Conservation (phyloP, 2,113 vertebrate species). For the Oncorhynchus tshawytscha region DNA sequence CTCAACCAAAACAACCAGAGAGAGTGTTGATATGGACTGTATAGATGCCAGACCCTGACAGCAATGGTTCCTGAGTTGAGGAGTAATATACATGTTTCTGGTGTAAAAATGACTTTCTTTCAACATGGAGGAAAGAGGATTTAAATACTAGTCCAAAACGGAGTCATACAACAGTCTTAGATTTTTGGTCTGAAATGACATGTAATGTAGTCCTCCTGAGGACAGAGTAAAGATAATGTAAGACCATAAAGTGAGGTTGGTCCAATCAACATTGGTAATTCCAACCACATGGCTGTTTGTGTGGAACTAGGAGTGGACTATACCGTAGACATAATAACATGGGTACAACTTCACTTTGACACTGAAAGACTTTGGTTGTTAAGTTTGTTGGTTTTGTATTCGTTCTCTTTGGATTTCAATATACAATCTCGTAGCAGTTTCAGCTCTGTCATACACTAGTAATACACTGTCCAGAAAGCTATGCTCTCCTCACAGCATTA, state of each 20-base stretch:
- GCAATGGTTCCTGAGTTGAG: conserved; percentile 17
- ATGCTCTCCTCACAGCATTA: conserved; percentile 21
- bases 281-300: background rate
- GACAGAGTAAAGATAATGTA: conserved; percentile 44
- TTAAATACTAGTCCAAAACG: too few relatives aligned
- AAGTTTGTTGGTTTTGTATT: conserved; percentile 42
- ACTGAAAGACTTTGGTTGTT: conserved; percentile 60
- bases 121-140: too few relatives aligned
- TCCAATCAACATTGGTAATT: background rate
- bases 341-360: background rate
- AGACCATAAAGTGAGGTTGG: conserved; percentile 62
- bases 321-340: background rate
- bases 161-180: too few relatives aligned
- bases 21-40: conserved; percentile 67
- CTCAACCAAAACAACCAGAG: conserved; percentile 8
- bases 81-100: too few relatives aligned
- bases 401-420: conserved; percentile 59
- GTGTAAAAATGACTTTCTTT: too few relatives aligned
- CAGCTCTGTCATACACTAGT: conserved; percentile 13
- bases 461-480: conserved; percentile 46
- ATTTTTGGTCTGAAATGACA: background rate
- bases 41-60: conserved; percentile 25
- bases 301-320: background rate
- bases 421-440: conserved; percentile 28
- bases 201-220: conserved; percentile 28